phyloP scores from a whole-genome alignment of 1,140 invertebrate species.

The Danaus plexippus region DNA sequence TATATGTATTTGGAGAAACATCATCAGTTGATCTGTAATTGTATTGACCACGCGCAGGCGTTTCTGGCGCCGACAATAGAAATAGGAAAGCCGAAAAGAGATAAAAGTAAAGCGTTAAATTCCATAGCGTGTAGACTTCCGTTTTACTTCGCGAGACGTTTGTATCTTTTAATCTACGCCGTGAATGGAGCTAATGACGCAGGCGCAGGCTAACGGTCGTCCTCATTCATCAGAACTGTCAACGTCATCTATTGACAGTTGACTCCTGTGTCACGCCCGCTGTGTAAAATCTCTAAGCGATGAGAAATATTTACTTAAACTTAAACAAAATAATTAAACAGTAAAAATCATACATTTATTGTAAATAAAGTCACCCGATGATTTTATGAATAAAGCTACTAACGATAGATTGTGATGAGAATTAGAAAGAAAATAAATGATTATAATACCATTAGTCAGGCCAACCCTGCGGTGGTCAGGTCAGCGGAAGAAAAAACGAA shows the following conservation, averaged over 20 bases:
- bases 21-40: too few species aligned
- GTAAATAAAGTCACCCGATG: slow-evolving; percentile 12
- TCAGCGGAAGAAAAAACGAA: slow-evolving; percentile 63
- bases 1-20: too few species aligned
- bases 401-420: slow-evolving; percentile 61
- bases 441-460: slow-evolving; percentile 67
- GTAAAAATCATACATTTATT: background rate
- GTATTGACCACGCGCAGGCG: too few species aligned
- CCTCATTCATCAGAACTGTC: slow-evolving; percentile 67
- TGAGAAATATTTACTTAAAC: slow-evolving; percentile 8
- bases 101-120: slow-evolving; percentile 33
- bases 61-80: slow-evolving; percentile 11
- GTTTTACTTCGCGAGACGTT: slow-evolving; percentile 41
- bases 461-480: slow-evolving; percentile 62
- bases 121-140: slow-evolving; percentile 52
- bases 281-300: slow-evolving; percentile 16
- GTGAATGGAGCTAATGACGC: slow-evolving; percentile 61
- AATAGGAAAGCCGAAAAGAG: slow-evolving; percentile 19
- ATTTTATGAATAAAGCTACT: slow-evolving; percentile 19
- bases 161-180: slow-evolving; percentile 60
- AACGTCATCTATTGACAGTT: slow-evolving; percentile 67
- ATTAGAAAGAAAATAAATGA: slow-evolving; percentile 67
- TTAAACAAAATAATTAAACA: background rate
- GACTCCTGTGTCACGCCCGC: slow-evolving; percentile 53
- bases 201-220: slow-evolving; percentile 52